Base-by-base conservation (phyloP, 2,113 vertebrate genomes). In the Terrapene triunguis region DNA sequence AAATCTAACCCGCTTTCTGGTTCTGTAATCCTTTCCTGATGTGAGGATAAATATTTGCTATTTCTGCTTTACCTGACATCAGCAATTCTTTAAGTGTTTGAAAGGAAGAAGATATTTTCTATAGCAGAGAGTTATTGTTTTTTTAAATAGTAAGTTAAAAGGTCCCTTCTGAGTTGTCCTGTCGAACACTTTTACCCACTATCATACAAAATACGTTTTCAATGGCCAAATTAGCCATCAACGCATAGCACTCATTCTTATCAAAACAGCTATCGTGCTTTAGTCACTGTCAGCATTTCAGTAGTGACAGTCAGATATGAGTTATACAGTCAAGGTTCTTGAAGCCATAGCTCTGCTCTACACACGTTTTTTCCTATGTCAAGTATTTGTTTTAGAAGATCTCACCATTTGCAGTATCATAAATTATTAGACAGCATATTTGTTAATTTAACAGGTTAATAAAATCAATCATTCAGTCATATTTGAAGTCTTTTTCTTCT, bases 41-140 rank as follows among this genome's bases (percentile, higher is more conserved):
- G 94, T 96, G 87, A 98, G 78, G 96, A 98, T 98, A 98, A 98
- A 98, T 98, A 98, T 98, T 98, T 98, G 95, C 97, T 96, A 92
- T 88, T 97, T 93, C 96, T 96, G 29, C 90, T 90, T 97, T 93
- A 92, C 96, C 92, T 98, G 93, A 96, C 97, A 97, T 97, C 93
- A 98, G 95, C 97, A 95, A 93, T 94, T 97, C 95, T 96, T 96
- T 98, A 97, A 93, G 85, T 91, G 96, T 65, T 93, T 96, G 74
- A 54, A 91, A 97, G 93, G 95, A 95, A 80, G 92, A 96, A 97
- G 92, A 92, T 92, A 91, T 51, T 92, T 96, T 97, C 95, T 92
- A 65, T 94, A 88, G 79, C 53, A 1, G 22, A 76, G 82, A 95
- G 53, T 83, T 27, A 42, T 89, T 95, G 96, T 80, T 93, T 89